Base-by-base conservation (phyloP, 2,797 vertebrate species). In the Phrynocephalus forsythii region DNA sequence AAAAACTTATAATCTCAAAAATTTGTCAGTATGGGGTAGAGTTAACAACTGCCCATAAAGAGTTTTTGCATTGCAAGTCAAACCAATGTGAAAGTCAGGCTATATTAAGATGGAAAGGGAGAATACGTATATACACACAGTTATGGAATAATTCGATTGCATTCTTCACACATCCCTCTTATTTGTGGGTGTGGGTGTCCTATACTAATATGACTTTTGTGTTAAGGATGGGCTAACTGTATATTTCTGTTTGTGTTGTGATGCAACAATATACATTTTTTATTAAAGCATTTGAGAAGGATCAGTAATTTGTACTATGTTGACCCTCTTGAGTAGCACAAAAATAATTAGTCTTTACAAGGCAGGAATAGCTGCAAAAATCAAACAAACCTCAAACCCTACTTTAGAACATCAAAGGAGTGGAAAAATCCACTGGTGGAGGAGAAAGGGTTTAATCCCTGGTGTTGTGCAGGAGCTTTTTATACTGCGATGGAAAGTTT, bases 1-100 rank as follows among this genome's bases (percentile, higher is more conserved):
- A 94, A 93, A 91, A 94, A 96, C 96, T 95, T 94, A 95, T 94
- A 87, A 72, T 76, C 68, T 83, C 82, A 56, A 76, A 85, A 93
- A 1, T 7, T 94, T 95, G 93, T 93, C 83, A 81, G 92, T 94
- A 90, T 92, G 90, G 93, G 92, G 89, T 88, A 94, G 95, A 96
- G 96, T 95, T 94, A 92, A 94, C 91, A 95, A 91, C 94, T 90
- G 93, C 92, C 92, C 93, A 94, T 93, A 92, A 94, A 96, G 94
- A 94, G 91, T 30, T 90, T 94, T 92, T 94, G 94, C 89, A 94
- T 73, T 88, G 86, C 86, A 91, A 95, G 93, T 96, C 93, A 93
- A 63, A 6, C 81, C 48, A 93, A 90, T 93, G 95, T 96, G 94
- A 92, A n/a, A 82, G 89, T 76, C 91, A 90, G 91, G 93, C 91